Evolutionary conservation across 2,113 vertebrate genomes (phyloP).

Genomic region (Probosciger aterrimus): DNA sequence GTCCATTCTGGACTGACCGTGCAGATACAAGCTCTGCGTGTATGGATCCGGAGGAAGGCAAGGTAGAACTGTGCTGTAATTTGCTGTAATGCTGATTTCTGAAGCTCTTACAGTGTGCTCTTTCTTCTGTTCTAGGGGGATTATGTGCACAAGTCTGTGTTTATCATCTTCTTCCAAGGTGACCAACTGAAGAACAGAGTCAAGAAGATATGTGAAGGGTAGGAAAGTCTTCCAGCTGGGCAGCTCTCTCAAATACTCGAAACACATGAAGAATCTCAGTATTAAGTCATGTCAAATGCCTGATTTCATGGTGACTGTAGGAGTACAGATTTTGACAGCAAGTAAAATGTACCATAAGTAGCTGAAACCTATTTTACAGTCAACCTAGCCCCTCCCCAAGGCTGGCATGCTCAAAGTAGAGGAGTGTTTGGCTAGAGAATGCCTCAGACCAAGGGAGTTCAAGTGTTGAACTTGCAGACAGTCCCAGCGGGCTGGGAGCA

Average conservation of each 20-base stretch:
- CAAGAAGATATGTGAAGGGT: conserved; percentile 99
- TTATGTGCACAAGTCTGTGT: conserved; percentile 97
- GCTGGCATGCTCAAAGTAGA: not conserved
- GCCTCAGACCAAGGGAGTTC: not conserved
- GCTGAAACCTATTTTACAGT: not conserved
- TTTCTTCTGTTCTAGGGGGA: conserved; percentile 79
- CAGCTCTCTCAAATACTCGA: not conserved
- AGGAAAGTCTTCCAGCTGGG: not conserved
- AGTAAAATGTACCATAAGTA: not conserved
- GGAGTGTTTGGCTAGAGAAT: not conserved
- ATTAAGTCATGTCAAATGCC: no score
- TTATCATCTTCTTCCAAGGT: conserved; percentile 99
- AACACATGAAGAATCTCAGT: no score
- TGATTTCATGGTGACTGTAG: not conserved
- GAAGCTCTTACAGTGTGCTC: not conserved
- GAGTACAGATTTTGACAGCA: not conserved
- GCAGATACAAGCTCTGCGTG: not conserved
- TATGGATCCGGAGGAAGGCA: not conserved
- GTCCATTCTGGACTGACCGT: not conserved
- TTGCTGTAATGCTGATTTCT: not conserved
- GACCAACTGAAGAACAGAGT: conserved; percentile 97
- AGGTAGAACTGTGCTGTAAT: not conserved
- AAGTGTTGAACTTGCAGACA: not conserved
- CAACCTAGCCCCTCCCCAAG: not conserved
- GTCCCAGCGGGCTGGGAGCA: not conserved